Evolutionary conservation across 2,888 invertebrate species (phyloP), one percentile per base, ranked within the genome.

Genomic region (Pyrocoelia pectoralis): DNA sequence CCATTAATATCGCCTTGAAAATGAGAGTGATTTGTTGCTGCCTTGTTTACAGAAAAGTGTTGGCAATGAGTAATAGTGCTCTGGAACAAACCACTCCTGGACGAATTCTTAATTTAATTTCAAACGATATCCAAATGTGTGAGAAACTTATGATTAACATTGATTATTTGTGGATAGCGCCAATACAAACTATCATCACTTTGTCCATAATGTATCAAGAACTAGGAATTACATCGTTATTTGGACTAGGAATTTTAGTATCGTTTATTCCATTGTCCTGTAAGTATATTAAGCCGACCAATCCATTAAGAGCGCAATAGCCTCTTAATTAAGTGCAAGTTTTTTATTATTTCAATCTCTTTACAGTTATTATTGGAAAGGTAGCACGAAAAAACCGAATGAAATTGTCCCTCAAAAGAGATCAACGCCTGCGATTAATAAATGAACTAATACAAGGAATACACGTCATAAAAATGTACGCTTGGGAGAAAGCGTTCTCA

Each of bases 1-100:
- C 13, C 12, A 8, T n/a, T 15, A 43, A 93, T 74, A 87, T 93
- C 81, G 95, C 95, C 55, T 92, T 94, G 93, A 89, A 92, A 80
- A 85, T 94, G 78, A 84, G 95, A 10, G 87, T 95, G 0, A 93
- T 92, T 0, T 90, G 92, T 76, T 94, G 94, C 75, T 90, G 93
- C 0, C 83, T 96, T 14, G 89, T 96, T 67, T 95, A 94, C 77
- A 86, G 94, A 77, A 96, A 96, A 68, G 71, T 80, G 2, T 65
- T 82, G 28, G 76, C 74, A 51, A 66, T 82, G 28, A 78, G 92
- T 73, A 89, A 89, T 78, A 87, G 87, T 0, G 90, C 94, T 0
- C 75, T 95, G 64, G 88, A 89, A 1, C 86, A 91, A 75, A 93
- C 93, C 9, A 93, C 94, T 1, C 83, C 85, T 38, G 89, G 89